phyloP scores from a whole-genome alignment of 2,888 invertebrate genomes.

The Acrobasis repandana region DNA sequence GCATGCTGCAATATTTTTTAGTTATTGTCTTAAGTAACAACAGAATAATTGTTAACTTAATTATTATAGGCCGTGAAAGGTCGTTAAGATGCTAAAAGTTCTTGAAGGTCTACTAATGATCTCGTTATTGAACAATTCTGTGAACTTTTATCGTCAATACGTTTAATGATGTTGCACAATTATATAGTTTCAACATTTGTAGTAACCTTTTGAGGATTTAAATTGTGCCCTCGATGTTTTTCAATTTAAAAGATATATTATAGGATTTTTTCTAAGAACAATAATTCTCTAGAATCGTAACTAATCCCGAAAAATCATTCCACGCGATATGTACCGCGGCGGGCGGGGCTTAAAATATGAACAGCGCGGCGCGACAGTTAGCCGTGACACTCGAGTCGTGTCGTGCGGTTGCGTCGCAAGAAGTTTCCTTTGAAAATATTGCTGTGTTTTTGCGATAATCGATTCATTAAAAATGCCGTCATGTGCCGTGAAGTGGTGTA shows the following conservation, averaged over 20 bases:
- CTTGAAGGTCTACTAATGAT: constrained; percentile 6
- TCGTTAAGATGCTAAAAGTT: constrained; percentile 10
- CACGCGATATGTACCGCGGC: too few species aligned
- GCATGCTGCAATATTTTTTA: constrained; percentile 34
- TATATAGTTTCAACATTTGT: not conserved
- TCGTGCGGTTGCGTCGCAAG: too few species aligned
- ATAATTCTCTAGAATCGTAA: too few species aligned
- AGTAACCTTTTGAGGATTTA: not conserved
- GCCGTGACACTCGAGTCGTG: too few species aligned
- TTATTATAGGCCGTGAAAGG: constrained; percentile 16
- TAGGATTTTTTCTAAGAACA: not conserved
- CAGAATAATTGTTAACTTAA: constrained; percentile 12
- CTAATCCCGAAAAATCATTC: too few species aligned
- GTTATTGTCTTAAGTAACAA: constrained; percentile 22
- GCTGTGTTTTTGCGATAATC: too few species aligned
- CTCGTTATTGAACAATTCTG: not conserved
- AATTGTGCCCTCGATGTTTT: not conserved
- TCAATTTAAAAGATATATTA: not conserved
- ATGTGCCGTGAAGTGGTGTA: too few species aligned
- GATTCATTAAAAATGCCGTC: too few species aligned
- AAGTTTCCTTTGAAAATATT: too few species aligned
- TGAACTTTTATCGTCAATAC: not conserved
- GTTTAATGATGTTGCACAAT: not conserved
- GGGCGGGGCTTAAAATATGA: too few species aligned
- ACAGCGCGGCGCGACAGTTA: too few species aligned